Evolutionary conservation across 2,888 invertebrate species (phyloP), one percentile per base, ranked within the genome.

Genomic region (Drosophila flavopinicola): DNA sequence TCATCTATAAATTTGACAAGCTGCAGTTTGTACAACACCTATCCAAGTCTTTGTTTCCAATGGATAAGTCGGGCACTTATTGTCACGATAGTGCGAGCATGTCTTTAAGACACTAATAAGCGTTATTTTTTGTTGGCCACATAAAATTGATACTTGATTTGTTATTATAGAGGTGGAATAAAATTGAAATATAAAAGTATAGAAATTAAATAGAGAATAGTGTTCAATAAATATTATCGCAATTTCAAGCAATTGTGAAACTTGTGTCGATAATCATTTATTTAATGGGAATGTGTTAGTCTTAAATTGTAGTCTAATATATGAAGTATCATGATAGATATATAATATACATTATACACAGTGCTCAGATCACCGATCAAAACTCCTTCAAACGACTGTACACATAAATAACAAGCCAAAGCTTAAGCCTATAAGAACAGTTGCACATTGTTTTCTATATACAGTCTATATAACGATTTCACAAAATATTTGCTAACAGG

Each of bases 1-100:
- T 84, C 6, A 45, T 85, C 1, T 86, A 87, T 38, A 86, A 80
- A 48, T 85, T 87, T 33, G 63, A 88, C 24, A 66, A 64, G 1
- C 2, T 32, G 0, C 27, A 78, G 23, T 87, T 77, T 44, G 56
- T 78, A 3, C 11, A 57, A 0, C 85, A 88, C 39, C 41, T 89
- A n/a, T 49, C 68, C 4, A n/a, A 24, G 4, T 37, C 47, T 1
- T 32, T 84, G 27, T 86, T 84, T 23, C 30, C 80, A 3, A 5
- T 3, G 33, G 29, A 37, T 17, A 17, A 15, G 3, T 33, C 15
- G 1, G 17, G n/a, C n/a, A 20, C n/a, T 3, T 10, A 15, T 7
- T 4, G 1, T 5, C 23, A 38, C 11, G 23, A 23, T n/a, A n/a
- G n/a, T n/a, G n/a, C n/a, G n/a, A n/a, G n/a, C n/a, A n/a, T n/a